Evolutionary conservation across 2,113 vertebrate species (phyloP), one percentile per base, ranked within the genome.

Genomic region (Rattus rattus): DNA sequence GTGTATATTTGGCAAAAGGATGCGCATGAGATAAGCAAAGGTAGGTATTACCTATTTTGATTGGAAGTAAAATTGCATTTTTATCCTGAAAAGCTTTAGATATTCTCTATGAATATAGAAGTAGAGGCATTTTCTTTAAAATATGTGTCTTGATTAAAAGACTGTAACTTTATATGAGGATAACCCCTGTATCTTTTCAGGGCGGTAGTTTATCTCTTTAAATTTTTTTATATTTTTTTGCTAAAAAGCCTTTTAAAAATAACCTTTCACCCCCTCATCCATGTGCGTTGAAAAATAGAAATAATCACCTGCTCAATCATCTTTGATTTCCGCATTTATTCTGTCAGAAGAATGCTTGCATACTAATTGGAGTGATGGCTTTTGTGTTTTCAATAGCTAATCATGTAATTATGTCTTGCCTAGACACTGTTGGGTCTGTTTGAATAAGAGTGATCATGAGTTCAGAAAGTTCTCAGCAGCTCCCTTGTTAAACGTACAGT

Each of bases 331-430:
- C 89, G 19, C 91, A 17, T 96, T 97, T 96, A 91, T 76, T 93
- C 65, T 92, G n/a, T 90, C 73, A 94, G 77, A 95, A 97, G 54
- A 93, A 92, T 95, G 14, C 28, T 89, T 84, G 94, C 36, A 92
- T 94, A 84, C n/a, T 96, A 89, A 52, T 96, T 97, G 91, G 97
- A 98, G 86, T 0, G 39, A 77, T 91, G 80, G 22, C 80, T 52
- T 94, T 97, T 84, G 54, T 90, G 26, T 89, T 97, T 95, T 97
- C 95, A 98, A 73, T 94, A 93, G 93, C 92, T 97, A 95, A 97
- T 95, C 96, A 88, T 91, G 89, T 87, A 97, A 97, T 97, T 49
- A 94, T 84, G 72, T 93, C 95, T 96, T 94, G 77, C 61, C 86
- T 97, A 97, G 94, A 90, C 63, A 67, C 97, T 97, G 12, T 96